Percentiles rank a stretch among this genome's conserved stretches.
phyloP scores from a whole-genome alignment of 2,113 vertebrate species.

The Rhagologus leucostigma region DNA sequence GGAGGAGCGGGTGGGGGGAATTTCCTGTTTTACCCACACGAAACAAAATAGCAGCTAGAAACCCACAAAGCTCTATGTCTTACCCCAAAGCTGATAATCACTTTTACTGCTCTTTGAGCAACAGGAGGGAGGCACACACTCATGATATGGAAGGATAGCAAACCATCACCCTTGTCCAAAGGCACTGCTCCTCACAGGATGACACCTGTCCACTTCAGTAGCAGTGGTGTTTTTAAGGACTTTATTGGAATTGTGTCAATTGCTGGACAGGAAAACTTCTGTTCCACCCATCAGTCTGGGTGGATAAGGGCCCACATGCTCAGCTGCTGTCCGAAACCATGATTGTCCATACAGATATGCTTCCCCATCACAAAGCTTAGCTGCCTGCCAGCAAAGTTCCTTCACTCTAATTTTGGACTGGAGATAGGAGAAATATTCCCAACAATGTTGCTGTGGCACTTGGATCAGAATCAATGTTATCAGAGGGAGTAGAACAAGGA shows the following conservation, averaged over 20 bases:
- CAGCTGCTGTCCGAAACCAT: neutral
- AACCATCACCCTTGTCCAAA: neutral
- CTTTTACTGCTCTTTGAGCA: neutral
- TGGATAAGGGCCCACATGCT: neutral
- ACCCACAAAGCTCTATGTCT: conserved; percentile 13
- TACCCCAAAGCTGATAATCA: conserved; percentile 30
- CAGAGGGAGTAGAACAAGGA: neutral
- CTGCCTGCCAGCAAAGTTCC: neutral
- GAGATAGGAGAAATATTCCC: conserved; percentile 36
- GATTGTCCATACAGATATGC: neutral
- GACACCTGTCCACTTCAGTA: neutral
- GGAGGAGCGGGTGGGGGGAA: neutral
- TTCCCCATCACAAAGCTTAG: neutral
- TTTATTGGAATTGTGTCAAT: neutral
- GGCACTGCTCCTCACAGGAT: neutral
- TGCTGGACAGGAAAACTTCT: neutral
- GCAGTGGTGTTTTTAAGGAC: neutral
- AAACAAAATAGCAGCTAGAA: conserved; percentile 29
- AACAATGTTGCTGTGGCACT: neutral
- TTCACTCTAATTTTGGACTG: conserved; percentile 25
- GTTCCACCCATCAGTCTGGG: neutral
- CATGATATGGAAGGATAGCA: neutral
- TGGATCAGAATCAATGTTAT: conserved; percentile 7
- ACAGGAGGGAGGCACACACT: neutral
- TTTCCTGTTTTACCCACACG: neutral